These are phyloP conservation scores for Cantharis rufa DNA, from an alignment of 2,888 invertebrate species.

Conservation along the genomic window DNA sequence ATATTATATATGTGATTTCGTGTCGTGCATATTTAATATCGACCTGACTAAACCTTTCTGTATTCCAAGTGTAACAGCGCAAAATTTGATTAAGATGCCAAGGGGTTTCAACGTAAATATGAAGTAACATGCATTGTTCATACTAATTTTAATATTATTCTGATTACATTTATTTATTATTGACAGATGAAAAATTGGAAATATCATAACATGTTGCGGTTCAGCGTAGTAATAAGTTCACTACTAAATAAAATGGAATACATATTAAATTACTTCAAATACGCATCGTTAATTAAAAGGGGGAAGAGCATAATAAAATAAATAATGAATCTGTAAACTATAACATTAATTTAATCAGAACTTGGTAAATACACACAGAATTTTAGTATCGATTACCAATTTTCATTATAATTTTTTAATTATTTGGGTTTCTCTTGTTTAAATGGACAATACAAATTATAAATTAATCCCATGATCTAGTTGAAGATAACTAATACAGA, in stretches of 20 bases:
- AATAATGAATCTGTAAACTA: background rate
- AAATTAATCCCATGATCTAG: background rate
- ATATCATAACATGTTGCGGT: background rate
- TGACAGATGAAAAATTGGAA: background rate
- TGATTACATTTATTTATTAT: background rate
- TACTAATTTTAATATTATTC: background rate
- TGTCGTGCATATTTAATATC: constrained; percentile 31
- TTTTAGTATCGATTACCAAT: background rate
- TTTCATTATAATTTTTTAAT: background rate
- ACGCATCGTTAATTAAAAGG: background rate
- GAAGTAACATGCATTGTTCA: constrained; percentile 15
- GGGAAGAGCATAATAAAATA: background rate
- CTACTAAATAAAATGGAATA: background rate
- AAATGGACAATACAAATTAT: background rate
- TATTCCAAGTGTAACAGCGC: constrained; percentile 27
- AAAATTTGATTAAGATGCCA: constrained; percentile 32
- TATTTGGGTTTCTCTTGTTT: background rate
- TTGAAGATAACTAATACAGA: background rate
- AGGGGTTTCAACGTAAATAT: constrained; percentile 26
- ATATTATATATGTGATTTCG: constrained; percentile 28
- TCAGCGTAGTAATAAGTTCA: background rate
- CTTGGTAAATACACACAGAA: background rate
- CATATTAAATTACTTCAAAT: background rate
- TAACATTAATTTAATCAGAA: background rate
- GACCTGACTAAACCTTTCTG: constrained; percentile 25